phyloP scores from a whole-genome alignment of 2,888 invertebrate species.

The Papilio protenor region DNA sequence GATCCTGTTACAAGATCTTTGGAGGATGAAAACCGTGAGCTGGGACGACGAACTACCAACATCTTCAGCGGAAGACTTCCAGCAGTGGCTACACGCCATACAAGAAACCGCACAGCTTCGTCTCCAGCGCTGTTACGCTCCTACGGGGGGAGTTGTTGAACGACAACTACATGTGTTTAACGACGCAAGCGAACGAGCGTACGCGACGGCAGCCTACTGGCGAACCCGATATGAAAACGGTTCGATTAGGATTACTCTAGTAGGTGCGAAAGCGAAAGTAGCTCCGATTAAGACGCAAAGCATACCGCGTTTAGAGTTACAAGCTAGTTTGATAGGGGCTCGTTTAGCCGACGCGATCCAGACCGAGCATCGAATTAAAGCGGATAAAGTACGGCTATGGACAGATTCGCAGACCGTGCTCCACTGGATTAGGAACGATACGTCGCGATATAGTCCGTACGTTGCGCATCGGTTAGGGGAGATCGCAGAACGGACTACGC shows the following conservation, averaged over 20 bases:
- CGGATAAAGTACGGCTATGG: not conserved
- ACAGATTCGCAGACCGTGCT: not conserved
- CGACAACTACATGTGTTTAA: not conserved
- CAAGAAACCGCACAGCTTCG: not conserved
- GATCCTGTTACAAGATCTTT: not conserved
- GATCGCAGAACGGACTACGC: conserved; percentile 44
- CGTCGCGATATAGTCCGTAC: conserved; percentile 28
- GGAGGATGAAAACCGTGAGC: not conserved
- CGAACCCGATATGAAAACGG: not conserved
- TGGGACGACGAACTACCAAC: not conserved
- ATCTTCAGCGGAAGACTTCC: not conserved
- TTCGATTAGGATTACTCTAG: not conserved
- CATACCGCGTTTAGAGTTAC: not conserved
- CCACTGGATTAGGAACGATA: not conserved
- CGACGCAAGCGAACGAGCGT: not conserved
- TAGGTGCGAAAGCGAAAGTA: not conserved
- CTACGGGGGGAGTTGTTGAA: conserved; percentile 1
- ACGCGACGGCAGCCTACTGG: conserved; percentile 3
- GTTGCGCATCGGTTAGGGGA: conserved; percentile 45
- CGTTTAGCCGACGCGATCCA: not conserved
- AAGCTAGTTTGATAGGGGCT: not conserved
- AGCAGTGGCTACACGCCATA: not conserved
- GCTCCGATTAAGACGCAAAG: not conserved
- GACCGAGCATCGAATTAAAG: not conserved
- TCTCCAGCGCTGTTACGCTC: not conserved